Evolutionary conservation across 2,888 invertebrate genomes (phyloP).

Genomic region (Loripinus fragilis): DNA sequence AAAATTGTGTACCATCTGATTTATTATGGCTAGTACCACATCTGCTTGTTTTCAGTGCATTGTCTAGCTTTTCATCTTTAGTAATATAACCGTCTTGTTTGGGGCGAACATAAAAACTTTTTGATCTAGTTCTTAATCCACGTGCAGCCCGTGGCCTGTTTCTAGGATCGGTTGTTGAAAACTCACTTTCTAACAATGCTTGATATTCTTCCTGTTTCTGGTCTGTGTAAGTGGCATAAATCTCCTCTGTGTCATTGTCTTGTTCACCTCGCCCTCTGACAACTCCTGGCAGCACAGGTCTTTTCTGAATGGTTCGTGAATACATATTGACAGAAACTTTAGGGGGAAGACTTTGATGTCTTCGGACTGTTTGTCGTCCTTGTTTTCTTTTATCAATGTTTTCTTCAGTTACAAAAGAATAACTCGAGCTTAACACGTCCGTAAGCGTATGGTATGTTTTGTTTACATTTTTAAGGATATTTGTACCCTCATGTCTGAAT

Average conservation of each 20-base stretch:
- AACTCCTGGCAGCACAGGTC: background rate
- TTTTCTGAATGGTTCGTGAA: background rate
- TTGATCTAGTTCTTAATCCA: background rate
- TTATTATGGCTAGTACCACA: background rate
- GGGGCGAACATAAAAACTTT: background rate
- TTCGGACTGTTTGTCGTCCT: background rate
- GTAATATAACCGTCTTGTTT: background rate
- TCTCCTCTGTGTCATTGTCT: too few relatives aligned
- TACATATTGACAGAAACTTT: too few relatives aligned
- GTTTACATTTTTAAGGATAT: background rate
- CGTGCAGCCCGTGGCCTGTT: background rate
- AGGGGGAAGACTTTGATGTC: conserved; percentile 2
- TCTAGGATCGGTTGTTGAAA: background rate
- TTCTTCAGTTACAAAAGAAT: background rate
- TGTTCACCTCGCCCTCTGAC: background rate
- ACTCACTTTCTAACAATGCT: background rate
- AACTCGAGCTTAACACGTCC: background rate
- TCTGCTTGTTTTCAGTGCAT: background rate
- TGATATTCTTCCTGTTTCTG: background rate
- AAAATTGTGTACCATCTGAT: too few relatives aligned
- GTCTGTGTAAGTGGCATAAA: too few relatives aligned
- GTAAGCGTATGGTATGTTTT: background rate
- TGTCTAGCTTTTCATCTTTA: background rate
- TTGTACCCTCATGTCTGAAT: too few relatives aligned
- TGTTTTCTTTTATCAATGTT: background rate